Conservation (phyloP, 2,888 invertebrate species). For the Chrysolina oricalcia region DNA sequence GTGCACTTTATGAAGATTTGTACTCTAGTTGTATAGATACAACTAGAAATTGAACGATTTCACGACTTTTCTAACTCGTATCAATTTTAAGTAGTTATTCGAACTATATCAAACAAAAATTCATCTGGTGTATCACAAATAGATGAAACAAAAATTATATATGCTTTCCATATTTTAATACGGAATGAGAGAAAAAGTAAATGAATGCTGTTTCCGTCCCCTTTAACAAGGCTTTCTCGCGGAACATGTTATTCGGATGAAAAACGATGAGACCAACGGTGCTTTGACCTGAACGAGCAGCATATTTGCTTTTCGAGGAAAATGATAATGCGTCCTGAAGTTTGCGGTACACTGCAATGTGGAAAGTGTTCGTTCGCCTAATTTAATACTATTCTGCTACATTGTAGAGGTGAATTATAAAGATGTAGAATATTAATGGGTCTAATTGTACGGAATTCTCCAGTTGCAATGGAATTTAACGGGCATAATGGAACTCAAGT, state of each 20-base stretch:
- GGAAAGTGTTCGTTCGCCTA: conserved; percentile 20
- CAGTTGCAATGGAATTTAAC: not conserved
- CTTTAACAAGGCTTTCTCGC: conserved; percentile 13
- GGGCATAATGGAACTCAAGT: too few relatives aligned
- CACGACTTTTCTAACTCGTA: too few relatives aligned
- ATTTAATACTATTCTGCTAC: conserved; percentile 6
- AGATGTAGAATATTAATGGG: not conserved
- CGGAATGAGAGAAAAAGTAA: conserved; percentile 16
- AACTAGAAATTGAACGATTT: too few relatives aligned
- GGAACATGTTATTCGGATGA: conserved; percentile 21
- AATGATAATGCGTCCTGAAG: conserved; percentile 30
- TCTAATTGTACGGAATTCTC: conserved; percentile 1
- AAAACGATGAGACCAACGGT: conserved; percentile 24
- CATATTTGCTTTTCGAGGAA: conserved; percentile 21
- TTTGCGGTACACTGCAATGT: conserved; percentile 13
- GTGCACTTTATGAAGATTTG: too few relatives aligned
- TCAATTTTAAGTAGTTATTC: too few relatives aligned
- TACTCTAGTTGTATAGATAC: too few relatives aligned
- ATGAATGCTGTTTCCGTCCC: conserved; percentile 20
- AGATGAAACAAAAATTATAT: not conserved
- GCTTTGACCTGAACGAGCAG: conserved; percentile 26
- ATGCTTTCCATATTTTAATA: not conserved
- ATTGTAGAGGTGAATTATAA: not conserved
- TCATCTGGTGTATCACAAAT: not conserved
- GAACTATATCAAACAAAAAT: not conserved